Base-by-base conservation (phyloP, 2,888 invertebrate genomes). In the Colletes collaris region DNA sequence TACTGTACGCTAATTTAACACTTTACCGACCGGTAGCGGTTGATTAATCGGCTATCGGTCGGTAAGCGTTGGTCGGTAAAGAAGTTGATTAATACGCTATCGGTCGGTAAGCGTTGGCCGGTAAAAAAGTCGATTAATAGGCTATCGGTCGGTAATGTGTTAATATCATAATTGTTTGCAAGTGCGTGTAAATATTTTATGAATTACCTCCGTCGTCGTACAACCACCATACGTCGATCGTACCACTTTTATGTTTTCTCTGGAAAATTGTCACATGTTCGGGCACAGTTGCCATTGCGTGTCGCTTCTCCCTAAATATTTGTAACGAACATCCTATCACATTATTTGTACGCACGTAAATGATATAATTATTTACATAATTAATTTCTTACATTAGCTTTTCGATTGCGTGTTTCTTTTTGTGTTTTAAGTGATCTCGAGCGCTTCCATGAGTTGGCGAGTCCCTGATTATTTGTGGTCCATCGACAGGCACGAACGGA, bases 171-270 rank as follows among this genome's bases (percentile, higher is more conserved):
- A 81, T 73, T 62, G 64, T 59, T 63, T n/a, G 50, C 11, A 67
- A 8, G 11, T 11, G 59, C 40, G 27, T 50, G 19, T 19, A 49
- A 79, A 59, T 56, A 64, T 76, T 73, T 76, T 65, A 35, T 71
- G 66, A 84, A 79, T 90, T 87, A 91, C 97, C 97, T 90, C 97
- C 97, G 93, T 97, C 98, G 92, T 99, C 99, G 93, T 98, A 99
- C 87, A 99, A 93, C 99, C 99, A 99, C 97, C 98, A 98, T 60
- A 98, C 98, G 93, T 98, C 98, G 58, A 98, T 96, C 0, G 95
- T 96, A 11, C 98, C 98, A 79, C 96, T 95, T 71, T 95, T 95
- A 93, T 97, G 95, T 90, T 97, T 97, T 81, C 94, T 95, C 82
- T 96, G 96, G 92, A 98, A 97, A 82, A 96, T 93, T 13, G 96